Evolutionary conservation across 2,113 vertebrate genomes (phyloP).

Genomic region (Megalops atlanticus): DNA sequence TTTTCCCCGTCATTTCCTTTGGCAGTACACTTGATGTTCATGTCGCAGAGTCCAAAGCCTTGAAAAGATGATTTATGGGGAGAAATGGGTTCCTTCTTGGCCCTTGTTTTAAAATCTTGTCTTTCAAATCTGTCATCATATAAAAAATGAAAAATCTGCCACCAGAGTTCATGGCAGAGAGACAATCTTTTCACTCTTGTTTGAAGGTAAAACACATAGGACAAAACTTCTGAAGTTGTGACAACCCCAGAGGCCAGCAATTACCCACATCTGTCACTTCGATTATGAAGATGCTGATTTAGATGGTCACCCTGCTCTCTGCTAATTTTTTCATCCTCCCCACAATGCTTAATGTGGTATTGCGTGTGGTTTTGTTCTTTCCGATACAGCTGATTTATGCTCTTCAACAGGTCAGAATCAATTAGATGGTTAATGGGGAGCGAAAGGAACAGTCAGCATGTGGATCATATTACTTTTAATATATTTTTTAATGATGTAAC

Average conservation of each 20-base stretch:
- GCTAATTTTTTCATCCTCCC: slow-evolving; percentile 53
- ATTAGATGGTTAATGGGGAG: slow-evolving; percentile 46
- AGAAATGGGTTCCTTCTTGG: background rate
- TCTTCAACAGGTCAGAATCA: slow-evolving; percentile 51
- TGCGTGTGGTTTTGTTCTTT: slow-evolving; percentile 27
- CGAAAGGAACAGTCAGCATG: slow-evolving; percentile 45
- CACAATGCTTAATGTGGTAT: slow-evolving; percentile 44
- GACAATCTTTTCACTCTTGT: slow-evolving; percentile 37
- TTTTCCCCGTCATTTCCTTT: slow-evolving; percentile 7
- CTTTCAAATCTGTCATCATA: slow-evolving; percentile 29
- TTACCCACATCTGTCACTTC: slow-evolving; percentile 57
- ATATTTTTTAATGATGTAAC: slow-evolving; percentile 46
- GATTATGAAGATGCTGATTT: slow-evolving; percentile 61
- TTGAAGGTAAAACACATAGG: background rate
- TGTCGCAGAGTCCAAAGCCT: slow-evolving; percentile 8
- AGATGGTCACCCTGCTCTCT: slow-evolving; percentile 42
- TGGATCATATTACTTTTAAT: slow-evolving; percentile 52
- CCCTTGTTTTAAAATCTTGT: slow-evolving; percentile 38
- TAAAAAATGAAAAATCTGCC: background rate
- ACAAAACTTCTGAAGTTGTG: slow-evolving; percentile 47
- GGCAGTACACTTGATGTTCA: background rate
- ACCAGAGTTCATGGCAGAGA: slow-evolving; percentile 44
- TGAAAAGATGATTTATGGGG: background rate
- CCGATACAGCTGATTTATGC: slow-evolving; percentile 45
- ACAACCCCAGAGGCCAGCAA: slow-evolving; percentile 55